phyloP scores from a whole-genome alignment of 2,113 vertebrate species.

The Oplegnathus fasciatus region DNA sequence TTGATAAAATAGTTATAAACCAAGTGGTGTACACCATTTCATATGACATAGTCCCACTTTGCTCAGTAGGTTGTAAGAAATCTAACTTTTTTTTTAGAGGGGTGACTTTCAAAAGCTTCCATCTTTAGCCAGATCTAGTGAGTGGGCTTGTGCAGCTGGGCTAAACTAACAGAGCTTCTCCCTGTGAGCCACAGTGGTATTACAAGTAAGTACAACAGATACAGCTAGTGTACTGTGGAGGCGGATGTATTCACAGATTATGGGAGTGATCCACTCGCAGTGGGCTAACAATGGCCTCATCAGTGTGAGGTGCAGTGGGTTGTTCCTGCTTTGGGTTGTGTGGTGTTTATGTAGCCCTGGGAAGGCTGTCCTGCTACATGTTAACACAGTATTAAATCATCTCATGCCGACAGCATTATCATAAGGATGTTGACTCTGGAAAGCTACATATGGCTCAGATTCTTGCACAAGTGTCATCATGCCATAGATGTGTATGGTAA shows the following conservation, averaged over 20 bases:
- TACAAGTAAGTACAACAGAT: slow-evolving; percentile 50
- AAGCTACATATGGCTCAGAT: slow-evolving; percentile 19
- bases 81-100: not conserved
- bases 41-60: slow-evolving; percentile 1
- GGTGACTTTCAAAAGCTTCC: slow-evolving; percentile 15
- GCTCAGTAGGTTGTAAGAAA: slow-evolving; percentile 3
- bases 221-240: slow-evolving; percentile 34
- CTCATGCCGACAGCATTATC: slow-evolving; percentile 67
- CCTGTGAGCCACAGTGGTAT: slow-evolving; percentile 48
- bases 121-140: slow-evolving; percentile 25
- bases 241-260: slow-evolving; percentile 55
- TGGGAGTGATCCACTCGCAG: slow-evolving; percentile 43
- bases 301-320: slow-evolving; percentile 40
- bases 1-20: slow-evolving; percentile 1
- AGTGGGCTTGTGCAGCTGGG: slow-evolving; percentile 62
- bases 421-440: slow-evolving; percentile 73
- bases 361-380: slow-evolving; percentile 62
- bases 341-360: slow-evolving; percentile 67
- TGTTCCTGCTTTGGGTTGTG: slow-evolving; percentile 46
- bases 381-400: slow-evolving; percentile 73
- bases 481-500: not conserved
- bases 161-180: slow-evolving; percentile 51
- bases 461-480: slow-evolving; percentile 39
- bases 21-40: not conserved
- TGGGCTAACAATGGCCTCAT: slow-evolving; percentile 54